Percentiles rank a stretch among this genome's conserved stretches.
Evolutionary conservation across 1,140 invertebrate genomes (phyloP).

Genomic region (Spodoptera frugiperda): DNA sequence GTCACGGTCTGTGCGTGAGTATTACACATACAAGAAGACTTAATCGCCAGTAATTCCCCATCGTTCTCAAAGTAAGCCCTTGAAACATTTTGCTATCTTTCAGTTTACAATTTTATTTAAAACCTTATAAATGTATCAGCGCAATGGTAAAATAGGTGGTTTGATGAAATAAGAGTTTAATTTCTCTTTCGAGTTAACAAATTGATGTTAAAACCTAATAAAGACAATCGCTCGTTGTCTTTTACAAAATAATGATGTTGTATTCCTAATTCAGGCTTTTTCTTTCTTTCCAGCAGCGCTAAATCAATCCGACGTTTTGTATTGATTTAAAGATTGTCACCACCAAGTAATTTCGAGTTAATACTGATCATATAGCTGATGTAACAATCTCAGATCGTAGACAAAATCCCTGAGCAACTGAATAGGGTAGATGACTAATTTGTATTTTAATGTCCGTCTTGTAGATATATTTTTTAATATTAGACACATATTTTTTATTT

Average conservation of each 20-base stretch:
- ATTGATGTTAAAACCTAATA: no score
- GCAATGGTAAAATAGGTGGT: no score
- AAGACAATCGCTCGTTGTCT: background rate
- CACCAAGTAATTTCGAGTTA: background rate
- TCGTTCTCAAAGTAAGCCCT: slow-evolving; percentile 25
- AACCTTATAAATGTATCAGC: no score
- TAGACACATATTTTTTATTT: no score
- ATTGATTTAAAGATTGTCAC: slow-evolving; percentile 49
- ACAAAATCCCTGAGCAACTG: no score
- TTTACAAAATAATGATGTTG: background rate
- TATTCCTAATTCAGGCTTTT: background rate
- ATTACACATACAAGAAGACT: slow-evolving; percentile 48
- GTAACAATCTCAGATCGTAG: slow-evolving; percentile 15
- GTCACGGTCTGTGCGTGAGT: slow-evolving; percentile 64
- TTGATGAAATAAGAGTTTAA: no score
- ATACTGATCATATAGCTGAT: background rate
- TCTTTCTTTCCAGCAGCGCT: slow-evolving; percentile 64
- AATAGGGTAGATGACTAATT: no score
- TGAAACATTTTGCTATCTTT: background rate
- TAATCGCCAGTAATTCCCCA: slow-evolving; percentile 22
- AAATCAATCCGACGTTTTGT: slow-evolving; percentile 69
- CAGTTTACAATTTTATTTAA: background rate
- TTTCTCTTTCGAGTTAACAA: no score
- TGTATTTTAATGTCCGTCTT: no score
- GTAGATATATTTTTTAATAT: no score